Base-by-base conservation (phyloP, 2,113 vertebrate species). In the Mustela nigripes region DNA sequence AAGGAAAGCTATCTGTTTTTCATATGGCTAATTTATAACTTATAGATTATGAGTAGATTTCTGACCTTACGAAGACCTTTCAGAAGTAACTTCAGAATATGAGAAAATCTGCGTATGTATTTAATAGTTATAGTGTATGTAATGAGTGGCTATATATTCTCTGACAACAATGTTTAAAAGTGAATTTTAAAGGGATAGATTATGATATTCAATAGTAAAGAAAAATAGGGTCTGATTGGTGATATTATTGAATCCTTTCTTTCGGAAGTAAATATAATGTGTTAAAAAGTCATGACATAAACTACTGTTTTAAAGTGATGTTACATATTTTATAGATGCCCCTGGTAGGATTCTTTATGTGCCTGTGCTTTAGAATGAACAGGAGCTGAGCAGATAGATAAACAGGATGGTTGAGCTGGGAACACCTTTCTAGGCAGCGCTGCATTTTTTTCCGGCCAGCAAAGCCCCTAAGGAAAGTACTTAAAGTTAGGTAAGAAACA, bases 241-340 rank as follows among this genome's bases (percentile, higher is more conserved):
- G 67, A 58, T 95, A 96, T 95, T 79, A 96, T 83, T 85, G 71
- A 96, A 97, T 97, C 76, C 73, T 97, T 98, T 88, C 82, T 96
- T 98, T 97, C 89, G 62, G 95, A 98, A 97, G 95, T 97, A 96
- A 97, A 56, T 71, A 31, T 15, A 81, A 90, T 19, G 16, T 67
- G 7, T 89, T 97, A 89, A 98, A 98, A 98, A 98, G 95, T 63
- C 79, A 67, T 90, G 95, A 97, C 89, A 94, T 96, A 89, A 94
- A 84, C 53, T 80, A 91, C 76, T 90, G 93, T 48, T 97, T 98
- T 95, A 88, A 97, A 92, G 26, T 39, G 86, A 82, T 92, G 45
- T 31, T 93, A 81, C 0, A 1, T 89, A 28, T 97, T 97, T 98
- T 98, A 95, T 71, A 92, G 96, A 93, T 96, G 79, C 56, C 73